These are phyloP conservation scores for Hemicrepidius hirtus DNA, from an alignment of 2,888 invertebrate species.

Conservation along the genomic window DNA sequence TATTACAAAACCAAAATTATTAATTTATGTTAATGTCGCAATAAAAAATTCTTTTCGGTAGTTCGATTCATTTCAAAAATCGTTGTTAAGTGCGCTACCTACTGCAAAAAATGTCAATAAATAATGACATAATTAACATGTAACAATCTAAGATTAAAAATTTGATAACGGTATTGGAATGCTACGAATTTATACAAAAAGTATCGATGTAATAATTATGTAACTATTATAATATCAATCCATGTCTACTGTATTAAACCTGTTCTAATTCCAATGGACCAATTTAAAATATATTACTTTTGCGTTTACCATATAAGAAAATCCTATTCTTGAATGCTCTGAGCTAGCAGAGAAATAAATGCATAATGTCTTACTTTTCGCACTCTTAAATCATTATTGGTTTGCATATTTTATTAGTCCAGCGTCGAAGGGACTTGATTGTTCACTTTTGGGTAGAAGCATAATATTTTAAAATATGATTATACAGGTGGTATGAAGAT, in stretches of 20 bases:
- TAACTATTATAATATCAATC: background rate
- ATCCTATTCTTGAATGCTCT: background rate
- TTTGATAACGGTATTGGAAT: conserved; percentile 7
- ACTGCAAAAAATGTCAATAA: conserved; percentile 13
- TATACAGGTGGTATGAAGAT: no score
- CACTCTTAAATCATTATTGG: background rate
- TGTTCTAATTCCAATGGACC: conserved; percentile 18
- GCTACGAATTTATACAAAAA: conserved; percentile 20
- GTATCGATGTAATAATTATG: conserved; percentile 25
- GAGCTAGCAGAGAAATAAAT: background rate
- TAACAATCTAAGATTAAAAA: conserved; percentile 16
- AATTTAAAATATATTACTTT: conserved; percentile 7
- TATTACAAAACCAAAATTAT: background rate
- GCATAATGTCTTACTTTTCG: background rate
- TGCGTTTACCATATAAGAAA: background rate
- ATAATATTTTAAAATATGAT: no score
- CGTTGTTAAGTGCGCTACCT: conserved; percentile 2
- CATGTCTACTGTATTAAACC: conserved; percentile 18
- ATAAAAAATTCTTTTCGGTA: background rate
- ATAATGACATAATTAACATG: conserved; percentile 19
- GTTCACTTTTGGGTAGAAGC: no score
- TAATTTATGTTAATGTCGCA: background rate
- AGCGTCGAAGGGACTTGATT: no score
- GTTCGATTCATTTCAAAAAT: no score
- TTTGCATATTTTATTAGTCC: no score